Evolutionary conservation across 2,888 invertebrate species (phyloP).

Genomic region (Sturmia bella): DNA sequence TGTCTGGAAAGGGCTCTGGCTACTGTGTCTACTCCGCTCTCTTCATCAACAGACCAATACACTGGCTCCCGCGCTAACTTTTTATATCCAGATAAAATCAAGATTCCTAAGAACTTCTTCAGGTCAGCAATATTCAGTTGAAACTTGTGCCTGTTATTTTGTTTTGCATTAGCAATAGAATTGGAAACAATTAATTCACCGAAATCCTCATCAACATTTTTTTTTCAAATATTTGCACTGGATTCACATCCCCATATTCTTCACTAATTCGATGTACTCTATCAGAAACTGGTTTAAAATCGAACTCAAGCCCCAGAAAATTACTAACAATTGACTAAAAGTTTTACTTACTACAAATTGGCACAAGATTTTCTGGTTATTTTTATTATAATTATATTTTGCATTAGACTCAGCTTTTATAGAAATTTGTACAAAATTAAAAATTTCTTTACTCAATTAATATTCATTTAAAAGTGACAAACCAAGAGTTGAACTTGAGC

Average conservation of each 20-base stretch:
- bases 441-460: too few relatives aligned
- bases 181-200: not conserved
- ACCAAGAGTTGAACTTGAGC: too few relatives aligned
- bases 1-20: slow-evolving; percentile 1
- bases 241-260: not conserved
- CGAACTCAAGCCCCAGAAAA: too few relatives aligned
- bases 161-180: not conserved
- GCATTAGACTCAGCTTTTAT: too few relatives aligned
- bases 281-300: not conserved
- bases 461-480: too few relatives aligned
- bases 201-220: not conserved
- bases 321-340: too few relatives aligned
- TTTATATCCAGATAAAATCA: not conserved
- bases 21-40: not conserved
- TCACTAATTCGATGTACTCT: not conserved
- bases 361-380: too few relatives aligned
- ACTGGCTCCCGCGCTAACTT: not conserved
- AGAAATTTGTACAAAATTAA: too few relatives aligned
- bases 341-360: too few relatives aligned
- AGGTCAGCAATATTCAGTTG: not conserved
- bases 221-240: slow-evolving; percentile 25
- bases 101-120: not conserved
- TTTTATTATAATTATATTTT: too few relatives aligned
- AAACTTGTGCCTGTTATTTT: slow-evolving; percentile 6
- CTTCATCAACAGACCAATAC: not conserved